Evolutionary conservation across 2,797 vertebrate genomes (phyloP).

Genomic region (Anas bahamensis): DNA sequence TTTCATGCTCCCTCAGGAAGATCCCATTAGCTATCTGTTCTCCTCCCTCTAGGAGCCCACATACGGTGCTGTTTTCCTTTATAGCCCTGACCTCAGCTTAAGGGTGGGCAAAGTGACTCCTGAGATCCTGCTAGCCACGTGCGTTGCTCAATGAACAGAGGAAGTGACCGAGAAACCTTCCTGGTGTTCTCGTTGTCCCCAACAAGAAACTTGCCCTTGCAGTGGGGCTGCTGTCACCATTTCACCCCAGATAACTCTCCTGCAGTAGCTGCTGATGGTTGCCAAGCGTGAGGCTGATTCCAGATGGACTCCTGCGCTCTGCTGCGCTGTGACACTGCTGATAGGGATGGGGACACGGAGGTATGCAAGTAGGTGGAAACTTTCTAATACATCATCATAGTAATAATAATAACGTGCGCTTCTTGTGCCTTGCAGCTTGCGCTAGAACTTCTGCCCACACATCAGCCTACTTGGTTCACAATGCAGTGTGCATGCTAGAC

Average conservation of each 20-base stretch:
- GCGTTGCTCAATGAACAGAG: neutral
- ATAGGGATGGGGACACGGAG: constrained; percentile 24
- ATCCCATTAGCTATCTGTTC: neutral
- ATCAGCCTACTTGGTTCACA: constrained; percentile 77
- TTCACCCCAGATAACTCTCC: neutral
- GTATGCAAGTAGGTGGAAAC: constrained; percentile 76
- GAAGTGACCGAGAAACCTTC: neutral
- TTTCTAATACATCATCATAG: constrained; percentile 76
- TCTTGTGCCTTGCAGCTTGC: constrained; percentile 68
- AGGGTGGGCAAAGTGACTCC: neutral
- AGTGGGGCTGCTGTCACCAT: neutral
- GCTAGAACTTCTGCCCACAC: constrained; percentile 77
- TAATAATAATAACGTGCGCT: constrained; percentile 73
- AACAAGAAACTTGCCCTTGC: neutral
- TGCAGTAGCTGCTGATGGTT: neutral
- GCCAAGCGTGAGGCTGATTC: neutral
- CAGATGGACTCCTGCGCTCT: constrained; percentile 41
- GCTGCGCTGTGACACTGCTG: neutral
- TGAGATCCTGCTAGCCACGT: neutral
- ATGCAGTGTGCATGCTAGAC: constrained; percentile 74
- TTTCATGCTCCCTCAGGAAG: neutral
- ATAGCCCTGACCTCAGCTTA: neutral
- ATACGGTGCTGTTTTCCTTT: neutral
- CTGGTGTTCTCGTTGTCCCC: neutral
- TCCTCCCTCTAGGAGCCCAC: neutral